Evolutionary conservation across 1,140 invertebrate genomes (phyloP), one percentile per base, ranked within the genome.

Genomic region (Scaptomyza montana): DNA sequence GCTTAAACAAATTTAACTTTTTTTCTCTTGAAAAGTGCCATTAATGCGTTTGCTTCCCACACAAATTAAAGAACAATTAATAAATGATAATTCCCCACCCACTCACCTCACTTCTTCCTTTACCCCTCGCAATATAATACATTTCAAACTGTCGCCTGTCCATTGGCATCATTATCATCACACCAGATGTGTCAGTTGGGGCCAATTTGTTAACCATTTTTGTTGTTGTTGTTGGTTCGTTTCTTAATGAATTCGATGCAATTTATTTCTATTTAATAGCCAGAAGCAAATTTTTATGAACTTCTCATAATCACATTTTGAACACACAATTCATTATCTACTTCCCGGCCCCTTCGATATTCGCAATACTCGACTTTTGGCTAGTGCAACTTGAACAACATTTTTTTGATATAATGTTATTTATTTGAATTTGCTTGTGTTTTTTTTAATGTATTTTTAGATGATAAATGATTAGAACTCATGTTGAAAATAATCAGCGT

Each of bases 61-160:
- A 89, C 82, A 87, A 89, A 87, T 87, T 89, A 89, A 87, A 82
- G 61, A 71, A 87, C 81, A 87, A 87, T 89, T 87, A 87, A 87
- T 87, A 87, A 87, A 89, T 81, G 81, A 86, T 81, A 87, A 87
- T 81, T 72, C 41, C 50, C 41, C 57, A 33, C 63, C 21, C 47
- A 30, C 33, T 6, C 60, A 25, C 36, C 41, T 13, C 28, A 2
- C 19, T 25, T n/a, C 0, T 39, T n/a, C 36, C 50, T n/a, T 16
- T 16, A 16, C 10, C 12, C 43, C 21, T 8, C 2, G 0, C 47
- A 16, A 16, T 16, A 16, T 16, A 16, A 16, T 16, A 16, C 16
- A 16, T 16, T 16, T 16, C 16, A 16, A 16, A 16, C 0, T 16
- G 16, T 16, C 16, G 49, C 49, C 62, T 75, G 62, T 56, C 39